A percentile compares a stretch with the other conserved stretches of the same genome.
phyloP scores from a whole-genome alignment of 2,888 invertebrate genomes.

The Eupithecia vulgata region DNA sequence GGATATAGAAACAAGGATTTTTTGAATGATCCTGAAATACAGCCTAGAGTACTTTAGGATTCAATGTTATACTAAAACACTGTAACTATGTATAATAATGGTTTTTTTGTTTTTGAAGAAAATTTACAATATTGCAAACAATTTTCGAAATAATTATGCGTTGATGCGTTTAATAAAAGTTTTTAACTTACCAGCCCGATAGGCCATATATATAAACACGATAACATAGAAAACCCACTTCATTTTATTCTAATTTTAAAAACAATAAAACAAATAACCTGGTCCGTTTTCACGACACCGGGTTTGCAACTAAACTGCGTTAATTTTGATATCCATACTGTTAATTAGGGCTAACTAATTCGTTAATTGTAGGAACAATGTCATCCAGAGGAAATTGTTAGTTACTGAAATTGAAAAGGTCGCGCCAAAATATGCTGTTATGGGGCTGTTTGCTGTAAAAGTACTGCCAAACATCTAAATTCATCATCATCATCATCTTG shows the following conservation, averaged over 20 bases:
- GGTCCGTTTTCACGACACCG: slow-evolving; percentile 22
- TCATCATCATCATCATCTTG: neutral
- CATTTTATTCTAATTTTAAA: slow-evolving; percentile 49
- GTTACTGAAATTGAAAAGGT: slow-evolving; percentile 58
- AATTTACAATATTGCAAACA: no score
- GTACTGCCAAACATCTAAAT: neutral
- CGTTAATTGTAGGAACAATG: slow-evolving; percentile 51
- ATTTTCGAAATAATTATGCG: no score
- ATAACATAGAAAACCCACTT: slow-evolving; percentile 70
- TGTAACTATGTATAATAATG: no score
- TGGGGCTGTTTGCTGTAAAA: neutral
- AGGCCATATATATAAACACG: slow-evolving; percentile 66
- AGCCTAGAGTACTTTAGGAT: no score
- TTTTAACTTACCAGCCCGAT: slow-evolving; percentile 62
- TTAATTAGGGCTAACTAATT: slow-evolving; percentile 53
- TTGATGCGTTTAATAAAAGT: no score
- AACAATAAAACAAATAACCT: neutral
- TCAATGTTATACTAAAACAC: no score
- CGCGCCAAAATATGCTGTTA: slow-evolving; percentile 37
- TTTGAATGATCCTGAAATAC: no score
- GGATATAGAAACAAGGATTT: no score
- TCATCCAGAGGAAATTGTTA: slow-evolving; percentile 53
- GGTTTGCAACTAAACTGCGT: slow-evolving; percentile 28
- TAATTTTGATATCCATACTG: slow-evolving; percentile 31
- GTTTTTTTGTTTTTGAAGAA: no score